Evolutionary conservation across 2,113 vertebrate species (phyloP).

Genomic region (Albula goreensis): DNA sequence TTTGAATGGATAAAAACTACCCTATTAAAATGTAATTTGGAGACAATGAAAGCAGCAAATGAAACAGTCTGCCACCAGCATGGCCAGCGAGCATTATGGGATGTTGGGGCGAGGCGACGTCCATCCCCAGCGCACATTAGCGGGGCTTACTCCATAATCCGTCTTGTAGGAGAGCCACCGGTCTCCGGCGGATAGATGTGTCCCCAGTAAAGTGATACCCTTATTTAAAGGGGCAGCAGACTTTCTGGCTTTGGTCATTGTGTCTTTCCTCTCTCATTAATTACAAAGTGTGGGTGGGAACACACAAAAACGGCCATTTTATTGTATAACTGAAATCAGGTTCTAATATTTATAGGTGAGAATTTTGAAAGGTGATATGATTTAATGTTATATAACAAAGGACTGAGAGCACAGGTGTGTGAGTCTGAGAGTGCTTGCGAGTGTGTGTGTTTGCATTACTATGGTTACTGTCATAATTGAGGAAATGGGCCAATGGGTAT

Average conservation of each 20-base stretch:
- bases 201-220: conserved; percentile 50
- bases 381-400: too few species aligned
- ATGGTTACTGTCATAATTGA: too few species aligned
- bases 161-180: conserved; percentile 65
- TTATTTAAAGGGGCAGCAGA: conserved; percentile 29
- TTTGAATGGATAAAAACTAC: conserved; percentile 72
- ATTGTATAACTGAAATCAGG: too few species aligned
- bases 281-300: too few species aligned
- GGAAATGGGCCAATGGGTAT: background rate
- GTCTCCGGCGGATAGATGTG: conserved; percentile 59
- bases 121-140: conserved; percentile 73
- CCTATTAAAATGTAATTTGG: conserved; percentile 73
- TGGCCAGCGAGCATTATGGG: conserved; percentile 65
- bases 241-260: background rate
- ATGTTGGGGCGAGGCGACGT: conserved; percentile 67
- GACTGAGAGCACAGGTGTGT: too few species aligned
- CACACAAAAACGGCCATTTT: too few species aligned
- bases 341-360: too few species aligned
- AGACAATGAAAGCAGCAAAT: conserved; percentile 70
- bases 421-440: too few species aligned
- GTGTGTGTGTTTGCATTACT: too few species aligned
- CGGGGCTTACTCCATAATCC: conserved; percentile 67
- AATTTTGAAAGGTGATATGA: too few species aligned
- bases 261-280: background rate
- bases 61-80: conserved; percentile 64